Evolutionary conservation across 2,888 invertebrate genomes (phyloP).

Genomic region (Agonopterix heracliana): DNA sequence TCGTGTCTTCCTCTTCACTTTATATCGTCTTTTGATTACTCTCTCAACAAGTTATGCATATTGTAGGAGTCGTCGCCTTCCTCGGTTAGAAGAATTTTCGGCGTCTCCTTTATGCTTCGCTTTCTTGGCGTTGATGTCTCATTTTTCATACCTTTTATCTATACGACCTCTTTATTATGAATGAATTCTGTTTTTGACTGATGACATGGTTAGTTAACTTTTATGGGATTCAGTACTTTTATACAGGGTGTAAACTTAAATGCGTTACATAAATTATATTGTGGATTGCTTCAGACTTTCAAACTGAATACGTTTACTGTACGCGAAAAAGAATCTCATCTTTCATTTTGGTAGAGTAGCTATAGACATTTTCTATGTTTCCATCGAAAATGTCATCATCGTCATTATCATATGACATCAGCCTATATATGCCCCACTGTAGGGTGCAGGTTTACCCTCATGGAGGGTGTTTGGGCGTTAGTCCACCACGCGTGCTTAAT

Average conservation of each 20-base stretch:
- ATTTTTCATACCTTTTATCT: slow-evolving; percentile 60
- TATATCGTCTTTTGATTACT: slow-evolving; percentile 76
- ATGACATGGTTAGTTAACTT: slow-evolving; percentile 41
- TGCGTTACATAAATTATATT: not conserved
- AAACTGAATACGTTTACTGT: too few relatives aligned
- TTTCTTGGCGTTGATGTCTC: slow-evolving; percentile 52
- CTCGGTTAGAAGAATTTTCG: slow-evolving; percentile 58
- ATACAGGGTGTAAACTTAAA: not conserved
- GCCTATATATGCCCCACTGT: too few relatives aligned
- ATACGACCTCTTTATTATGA: slow-evolving; percentile 49
- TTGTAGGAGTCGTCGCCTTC: slow-evolving; percentile 61
- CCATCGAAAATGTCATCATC: too few relatives aligned
- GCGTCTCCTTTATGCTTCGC: slow-evolving; percentile 46
- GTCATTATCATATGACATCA: too few relatives aligned
- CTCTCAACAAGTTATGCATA: slow-evolving; percentile 76
- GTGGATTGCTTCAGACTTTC: too few relatives aligned
- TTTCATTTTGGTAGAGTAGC: too few relatives aligned
- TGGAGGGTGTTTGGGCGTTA: too few relatives aligned
- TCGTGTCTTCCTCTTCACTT: slow-evolving; percentile 71
- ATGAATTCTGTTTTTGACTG: slow-evolving; percentile 49
- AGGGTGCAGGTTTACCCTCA: too few relatives aligned
- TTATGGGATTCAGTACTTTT: slow-evolving; percentile 14
- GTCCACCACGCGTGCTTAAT: too few relatives aligned
- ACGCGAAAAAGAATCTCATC: too few relatives aligned
- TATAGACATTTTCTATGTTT: too few relatives aligned